These are phyloP conservation scores for Loxodonta africana DNA, from an alignment of 2,113 vertebrate species.

Conservation along the genomic window DNA sequence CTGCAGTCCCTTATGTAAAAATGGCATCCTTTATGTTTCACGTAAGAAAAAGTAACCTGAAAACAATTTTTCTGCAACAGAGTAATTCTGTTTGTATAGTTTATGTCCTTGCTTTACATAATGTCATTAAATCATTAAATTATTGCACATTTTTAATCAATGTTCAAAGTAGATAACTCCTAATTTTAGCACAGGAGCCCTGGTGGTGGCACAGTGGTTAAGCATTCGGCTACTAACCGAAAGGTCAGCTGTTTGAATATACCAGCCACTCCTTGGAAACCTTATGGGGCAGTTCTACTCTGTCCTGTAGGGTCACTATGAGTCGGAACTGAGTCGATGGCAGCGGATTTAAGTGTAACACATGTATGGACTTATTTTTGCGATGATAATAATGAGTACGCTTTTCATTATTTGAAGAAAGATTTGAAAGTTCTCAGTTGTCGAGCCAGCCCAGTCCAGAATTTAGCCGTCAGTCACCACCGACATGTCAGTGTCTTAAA, in stretches of 20 bases:
- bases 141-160: not conserved
- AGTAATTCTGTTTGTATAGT: not conserved
- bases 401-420: not conserved
- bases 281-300: no score
- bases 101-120: not conserved
- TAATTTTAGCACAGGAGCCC: not conserved
- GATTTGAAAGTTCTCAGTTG: not conserved
- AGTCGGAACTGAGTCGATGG: no score
- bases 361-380: not conserved
- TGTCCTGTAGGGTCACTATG: no score
- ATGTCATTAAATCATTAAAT: not conserved
- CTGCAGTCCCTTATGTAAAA: not conserved
- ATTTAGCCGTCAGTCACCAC: not conserved
- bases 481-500: slow-evolving; percentile 25
- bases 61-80: not conserved
- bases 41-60: not conserved
- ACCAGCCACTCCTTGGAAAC: no score
- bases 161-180: not conserved
- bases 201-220: no score
- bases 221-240: no score
- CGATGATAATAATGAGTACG: not conserved
- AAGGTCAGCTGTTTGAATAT: no score
- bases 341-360: not conserved
- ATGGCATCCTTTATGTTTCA: not conserved
- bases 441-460: not conserved